Base-by-base conservation (phyloP, 2,888 invertebrate genomes). In the Zeuzera pyrina region DNA sequence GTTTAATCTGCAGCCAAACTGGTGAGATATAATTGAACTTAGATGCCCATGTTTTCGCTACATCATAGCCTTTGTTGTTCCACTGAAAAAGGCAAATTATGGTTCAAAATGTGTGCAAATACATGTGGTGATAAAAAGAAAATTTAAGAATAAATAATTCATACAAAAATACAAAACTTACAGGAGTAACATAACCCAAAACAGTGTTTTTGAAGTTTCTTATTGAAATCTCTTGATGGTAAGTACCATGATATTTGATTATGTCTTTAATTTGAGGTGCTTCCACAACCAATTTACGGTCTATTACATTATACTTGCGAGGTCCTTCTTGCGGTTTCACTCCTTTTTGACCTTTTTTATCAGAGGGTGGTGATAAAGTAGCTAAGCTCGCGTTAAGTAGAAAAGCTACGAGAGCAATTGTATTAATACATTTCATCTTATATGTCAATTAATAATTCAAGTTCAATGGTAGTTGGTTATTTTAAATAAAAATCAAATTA, bases 11-110 rank as follows among this genome's bases (percentile, higher is more conserved):
- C 15, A 98, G 86, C 98, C 98, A 98, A 0, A 97, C 97, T 0
- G 98, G 98, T 1, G 97, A 94, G 13, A 98, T 88, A 53, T 92
- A 91, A 30, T 93, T 90, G 51, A 98, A 94, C 70, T 98, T 98
- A 25, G 90, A 87, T 6, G 89, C 91, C 85, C 97, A 97, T 33
- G 85, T 88, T 73, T 96, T 96, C 0, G 97, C 94, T 29, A 97
- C 87, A 69, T 96, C 93, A 71, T 97, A 95, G 0, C 98, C 98
- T 74, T 93, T 94, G 43, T 87, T 90, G 61, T 98, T 97, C 98
- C 98, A 98, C 96, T 97, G 62, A 41, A 84, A 85, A 47, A 36
- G 26, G n/a, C n/a, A 25, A 28, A 13, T 8, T 31, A 7, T 24
- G n/a, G 4, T 23, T 30, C 6, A 27, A 10, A 8, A 10, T 7